Percentiles rank a stretch among this genome's conserved stretches.
Conservation (phyloP, 2,797 vertebrate genomes). For the Synanceia verrucosa region DNA sequence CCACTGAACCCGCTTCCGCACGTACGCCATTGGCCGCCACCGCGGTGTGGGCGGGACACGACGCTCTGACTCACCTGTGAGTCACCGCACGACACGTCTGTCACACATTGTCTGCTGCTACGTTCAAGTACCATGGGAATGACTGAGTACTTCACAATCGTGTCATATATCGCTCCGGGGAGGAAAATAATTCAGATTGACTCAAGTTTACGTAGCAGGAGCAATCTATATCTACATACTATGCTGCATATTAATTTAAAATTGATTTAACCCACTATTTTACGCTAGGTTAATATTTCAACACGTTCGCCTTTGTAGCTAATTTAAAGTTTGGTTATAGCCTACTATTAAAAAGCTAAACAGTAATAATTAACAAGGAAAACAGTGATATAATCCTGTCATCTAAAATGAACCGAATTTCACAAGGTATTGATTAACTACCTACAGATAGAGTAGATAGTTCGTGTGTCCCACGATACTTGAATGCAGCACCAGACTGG, state of each 20-base stretch:
- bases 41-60: slow-evolving; percentile 68
- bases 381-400: not conserved
- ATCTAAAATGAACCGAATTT: not conserved
- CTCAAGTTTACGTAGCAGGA: too few species aligned
- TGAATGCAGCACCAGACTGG: slow-evolving; percentile 49
- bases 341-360: too few species aligned
- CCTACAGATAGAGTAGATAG: not conserved
- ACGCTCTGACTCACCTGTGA: slow-evolving; percentile 65
- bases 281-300: not conserved
- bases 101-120: slow-evolving; percentile 46
- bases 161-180: not conserved
- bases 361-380: too few species aligned
- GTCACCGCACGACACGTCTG: slow-evolving; percentile 66
- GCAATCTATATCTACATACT: not conserved
- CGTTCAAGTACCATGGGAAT: slow-evolving; percentile 12
- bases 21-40: slow-evolving; percentile 50
- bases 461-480: fast-evolving
- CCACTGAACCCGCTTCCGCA: slow-evolving; percentile 27
- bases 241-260: not conserved
- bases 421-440: not conserved
- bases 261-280: not conserved
- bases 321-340: too few species aligned
- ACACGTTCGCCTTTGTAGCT: too few species aligned
- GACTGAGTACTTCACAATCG: fast-evolving
- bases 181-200: not conserved